Conservation (phyloP, 1,140 invertebrate species). For the Matsumurasca onukii region DNA sequence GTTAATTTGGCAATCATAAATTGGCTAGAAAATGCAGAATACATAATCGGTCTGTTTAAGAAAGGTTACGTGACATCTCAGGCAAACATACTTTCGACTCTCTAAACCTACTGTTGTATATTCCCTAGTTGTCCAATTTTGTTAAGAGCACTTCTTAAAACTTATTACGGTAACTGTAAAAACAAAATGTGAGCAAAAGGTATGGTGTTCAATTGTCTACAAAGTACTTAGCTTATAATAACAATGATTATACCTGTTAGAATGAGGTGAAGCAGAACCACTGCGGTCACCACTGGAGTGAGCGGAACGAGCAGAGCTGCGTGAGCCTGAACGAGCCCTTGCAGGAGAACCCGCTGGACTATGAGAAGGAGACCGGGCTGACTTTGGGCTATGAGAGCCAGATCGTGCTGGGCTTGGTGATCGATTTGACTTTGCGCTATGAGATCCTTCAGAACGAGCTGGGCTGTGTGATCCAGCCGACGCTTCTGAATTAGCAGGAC, state of each 20-base stretch:
- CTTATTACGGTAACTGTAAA: too few species aligned
- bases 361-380: conserved; percentile 10
- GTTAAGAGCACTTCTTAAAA: too few species aligned
- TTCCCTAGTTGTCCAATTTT: too few species aligned
- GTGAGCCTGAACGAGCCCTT: conserved; percentile 25
- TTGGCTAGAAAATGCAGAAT: too few species aligned
- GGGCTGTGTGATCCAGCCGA: conserved; percentile 49
- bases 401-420: conserved; percentile 27
- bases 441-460: conserved; percentile 39
- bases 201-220: too few species aligned
- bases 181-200: too few species aligned
- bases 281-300: conserved; percentile 18
- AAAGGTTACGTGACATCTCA: too few species aligned
- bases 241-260: conserved; percentile 40
- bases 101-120: too few species aligned
- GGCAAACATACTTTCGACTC: too few species aligned
- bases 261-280: conserved; percentile 38
- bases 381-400: conserved; percentile 23
- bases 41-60: too few species aligned
- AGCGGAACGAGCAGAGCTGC: conserved; percentile 22
- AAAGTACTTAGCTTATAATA: too few species aligned
- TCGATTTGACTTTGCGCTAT: conserved; percentile 31
- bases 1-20: too few species aligned
- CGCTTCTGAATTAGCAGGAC: conserved; percentile 39
- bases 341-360: conserved; percentile 22